Evolutionary conservation across 2,113 vertebrate species (phyloP), one percentile per base, ranked within the genome.

Genomic region (Ctenomys sociabilis): DNA sequence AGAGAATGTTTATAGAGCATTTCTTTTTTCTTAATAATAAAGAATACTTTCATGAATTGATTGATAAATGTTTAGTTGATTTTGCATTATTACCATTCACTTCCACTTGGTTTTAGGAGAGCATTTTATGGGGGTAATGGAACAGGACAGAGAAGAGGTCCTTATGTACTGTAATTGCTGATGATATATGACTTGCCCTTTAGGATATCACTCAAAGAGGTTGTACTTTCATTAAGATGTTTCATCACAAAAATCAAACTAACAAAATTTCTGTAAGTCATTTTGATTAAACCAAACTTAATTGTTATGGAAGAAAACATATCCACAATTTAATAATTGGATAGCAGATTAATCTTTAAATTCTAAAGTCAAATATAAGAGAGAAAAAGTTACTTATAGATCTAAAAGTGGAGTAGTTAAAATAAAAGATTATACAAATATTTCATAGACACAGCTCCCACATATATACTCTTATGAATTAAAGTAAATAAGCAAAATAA

Each of bases 401-500:
- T 32, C 35, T 84, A 86, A 95, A 92, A 91, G 57, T 87, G 13
- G 40, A 70, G 83, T 45, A 85, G 78, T 81, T 10, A 73, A 96
- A 94, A 88, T 61, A 88, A 96, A 96, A 97, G 63, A 32, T 30
- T 49, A 81, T 24, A 91, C 19, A 95, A 94, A 49, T 86, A 97
- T 77, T 89, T 96, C 64, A 91, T 4, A 85, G 63, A 21, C 63
- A 93, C 0, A 92, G 64, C 17, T 94, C 37, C 40, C 61, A 88
- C 63, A 63, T 64, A 32, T 35, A 81, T 30, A 81, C 16, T 54
- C 70, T 81, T 84, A 93, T 73, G 81, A 95, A 49, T 95, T 95
- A 94, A 85, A 72, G 40, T 92, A 24, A 45, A 77, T 95, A 92
- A 96, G 35, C 52, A 90, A 97, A 95, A 93, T 94, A 88, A 70